A percentile compares a stretch with the other conserved stretches of the same genome.
Conservation (phyloP, 2,888 invertebrate genomes). For the Allolobophora icterica region DNA sequence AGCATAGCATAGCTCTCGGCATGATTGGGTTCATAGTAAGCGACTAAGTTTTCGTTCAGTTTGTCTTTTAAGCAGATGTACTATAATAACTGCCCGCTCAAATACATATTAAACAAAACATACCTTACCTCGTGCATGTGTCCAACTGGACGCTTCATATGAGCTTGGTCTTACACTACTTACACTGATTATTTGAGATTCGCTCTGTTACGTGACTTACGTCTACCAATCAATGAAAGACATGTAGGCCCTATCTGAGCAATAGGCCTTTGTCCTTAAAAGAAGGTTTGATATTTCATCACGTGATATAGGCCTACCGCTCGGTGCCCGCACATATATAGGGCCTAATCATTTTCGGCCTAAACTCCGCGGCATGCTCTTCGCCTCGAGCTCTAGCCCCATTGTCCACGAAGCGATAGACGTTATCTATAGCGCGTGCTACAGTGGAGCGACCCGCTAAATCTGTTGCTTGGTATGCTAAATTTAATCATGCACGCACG, state of each 20-base stretch:
- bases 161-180: not conserved
- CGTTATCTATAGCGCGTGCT: not conserved
- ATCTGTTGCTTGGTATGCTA: not conserved
- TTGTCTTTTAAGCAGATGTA: not conserved
- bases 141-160: no score
- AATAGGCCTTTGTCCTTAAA: not conserved
- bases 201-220: no score
- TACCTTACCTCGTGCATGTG: not conserved
- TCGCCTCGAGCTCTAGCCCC: not conserved
- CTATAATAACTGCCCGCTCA: not conserved
- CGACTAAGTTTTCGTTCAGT: not conserved
- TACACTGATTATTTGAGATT: not conserved
- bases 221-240: not conserved
- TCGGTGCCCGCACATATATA: not conserved
- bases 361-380: not conserved
- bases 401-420: not conserved
- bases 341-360: not conserved
- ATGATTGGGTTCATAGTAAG: not conserved
- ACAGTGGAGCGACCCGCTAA: not conserved
- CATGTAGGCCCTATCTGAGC: not conserved
- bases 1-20: no score
- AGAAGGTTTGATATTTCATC: not conserved
- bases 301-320: not conserved
- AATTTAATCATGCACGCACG: not conserved
- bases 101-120: not conserved